Evolutionary conservation across 2,797 vertebrate genomes (phyloP).

Genomic region (Enteromius mattozi): DNA sequence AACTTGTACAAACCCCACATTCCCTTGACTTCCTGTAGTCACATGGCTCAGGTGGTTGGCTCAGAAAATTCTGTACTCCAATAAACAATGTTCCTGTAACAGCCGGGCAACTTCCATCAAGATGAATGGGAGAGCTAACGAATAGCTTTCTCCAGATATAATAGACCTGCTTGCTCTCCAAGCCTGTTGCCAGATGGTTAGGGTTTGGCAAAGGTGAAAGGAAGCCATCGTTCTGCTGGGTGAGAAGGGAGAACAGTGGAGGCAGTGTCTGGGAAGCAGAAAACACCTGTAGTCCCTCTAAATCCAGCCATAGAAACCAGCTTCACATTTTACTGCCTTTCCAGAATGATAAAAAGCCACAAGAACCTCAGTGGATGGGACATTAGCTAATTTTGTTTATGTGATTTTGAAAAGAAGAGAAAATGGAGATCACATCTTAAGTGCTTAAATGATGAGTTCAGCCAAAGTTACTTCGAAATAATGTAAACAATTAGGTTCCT

Average conservation of each 20-base stretch:
- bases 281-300: constrained; percentile 7
- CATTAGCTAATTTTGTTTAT: constrained; percentile 16
- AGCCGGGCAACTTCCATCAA: constrained; percentile 9
- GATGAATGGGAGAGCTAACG: neutral
- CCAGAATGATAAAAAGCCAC: neutral
- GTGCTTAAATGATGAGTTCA: constrained; percentile 3
- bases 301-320: constrained; percentile 5
- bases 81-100: constrained; percentile 1
- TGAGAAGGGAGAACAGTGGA: constrained; percentile 5
- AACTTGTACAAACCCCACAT: neutral
- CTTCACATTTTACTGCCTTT: constrained; percentile 11
- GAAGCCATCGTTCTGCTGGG: constrained; percentile 11
- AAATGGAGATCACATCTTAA: constrained; percentile 9
- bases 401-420: neutral
- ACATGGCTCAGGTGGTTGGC: neutral
- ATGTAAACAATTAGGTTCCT: neutral
- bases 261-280: constrained; percentile 3
- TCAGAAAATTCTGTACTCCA: neutral
- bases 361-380: neutral
- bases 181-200: constrained; percentile 13
- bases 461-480: neutral
- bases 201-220: constrained; percentile 22
- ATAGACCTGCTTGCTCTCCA: neutral
- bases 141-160: neutral
- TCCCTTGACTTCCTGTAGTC: neutral